Evolutionary conservation across 2,797 vertebrate species (phyloP), one percentile per base, ranked within the genome.

Genomic region (Gorsachius magnificus): DNA sequence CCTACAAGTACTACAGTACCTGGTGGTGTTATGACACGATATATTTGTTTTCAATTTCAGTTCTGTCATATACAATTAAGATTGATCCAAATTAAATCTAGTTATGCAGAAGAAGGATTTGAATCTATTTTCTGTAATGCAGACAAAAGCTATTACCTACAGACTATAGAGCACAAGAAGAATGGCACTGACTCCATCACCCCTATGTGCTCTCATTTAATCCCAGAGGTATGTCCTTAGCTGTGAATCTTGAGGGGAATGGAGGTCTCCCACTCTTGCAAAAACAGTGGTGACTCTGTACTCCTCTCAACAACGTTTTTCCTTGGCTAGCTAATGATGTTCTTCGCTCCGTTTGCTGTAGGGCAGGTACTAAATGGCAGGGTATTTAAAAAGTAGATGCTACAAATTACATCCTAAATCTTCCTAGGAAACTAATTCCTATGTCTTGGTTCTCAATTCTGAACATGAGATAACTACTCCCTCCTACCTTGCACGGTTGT

Each of bases 21-120:
- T 72, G 46, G 13, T 76, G 38, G 24, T 92, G n/a, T 80, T 91
- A 69, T 36, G 71, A 57, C 54, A 91, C 35, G 53, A 60, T n/a
- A 54, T 51, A 61, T 82, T 92, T 84, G 33, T 38, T 94, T 94
- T 90, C 83, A 54, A 20, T 94, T 94, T 93, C 81, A 46, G 31
- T 64, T 16, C 48, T 89, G 89, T 87, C 95, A 79, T 69, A 76
- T 58, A 25, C 71, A 76, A 58, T 97, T 94, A 92, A 1, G 5
- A 82, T 63, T 89, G 66, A 91, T 72, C 22, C 46, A 87, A 61
- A 91, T 95, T 85, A 95, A 84, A 87, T 76, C 54, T 51, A 46
- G 58, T 63, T 93, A 91, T 28, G 81, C 46, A 87, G 66, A 90
- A 90, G 60, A 70, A 90, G 33, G 26, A 72, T 79, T 89, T 78